phyloP scores from a whole-genome alignment of 2,797 vertebrate species.

The Eulemur mongoz region DNA sequence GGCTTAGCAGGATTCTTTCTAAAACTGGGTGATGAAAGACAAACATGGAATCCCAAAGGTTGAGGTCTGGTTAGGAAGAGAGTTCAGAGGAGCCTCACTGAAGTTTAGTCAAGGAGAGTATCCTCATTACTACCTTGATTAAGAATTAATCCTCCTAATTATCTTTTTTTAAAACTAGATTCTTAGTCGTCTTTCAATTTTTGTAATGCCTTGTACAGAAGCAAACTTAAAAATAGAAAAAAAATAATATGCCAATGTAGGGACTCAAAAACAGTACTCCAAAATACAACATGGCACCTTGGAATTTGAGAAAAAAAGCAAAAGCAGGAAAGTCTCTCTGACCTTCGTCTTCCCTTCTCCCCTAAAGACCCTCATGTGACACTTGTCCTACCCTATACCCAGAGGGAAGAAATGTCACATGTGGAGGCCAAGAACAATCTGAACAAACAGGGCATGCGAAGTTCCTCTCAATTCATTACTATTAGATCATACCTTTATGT shows the following conservation, averaged over 20 bases:
- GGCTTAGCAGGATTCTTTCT: neutral
- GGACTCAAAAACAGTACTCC: neutral
- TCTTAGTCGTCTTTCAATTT: neutral
- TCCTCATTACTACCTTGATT: neutral
- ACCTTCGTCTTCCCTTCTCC: neutral
- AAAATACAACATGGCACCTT: neutral
- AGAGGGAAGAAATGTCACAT: neutral
- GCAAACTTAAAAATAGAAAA: neutral
- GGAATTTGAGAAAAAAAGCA: neutral
- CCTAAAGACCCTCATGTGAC: neutral
- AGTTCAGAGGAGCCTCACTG: neutral
- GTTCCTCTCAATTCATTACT: neutral
- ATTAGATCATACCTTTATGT: neutral
- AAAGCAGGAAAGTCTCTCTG: neutral
- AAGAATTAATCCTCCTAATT: neutral
- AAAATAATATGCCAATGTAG: too few relatives aligned
- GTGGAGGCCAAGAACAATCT: too few relatives aligned
- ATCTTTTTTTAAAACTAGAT: neutral
- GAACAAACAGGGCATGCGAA: neutral
- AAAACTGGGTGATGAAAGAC: neutral
- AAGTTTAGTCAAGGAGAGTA: neutral
- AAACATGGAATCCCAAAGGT: neutral
- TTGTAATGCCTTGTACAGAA: neutral
- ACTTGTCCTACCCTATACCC: neutral
- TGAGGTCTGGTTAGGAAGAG: neutral